Base-by-base conservation (phyloP, 2,888 invertebrate species). In the Eupithecia vulgata region DNA sequence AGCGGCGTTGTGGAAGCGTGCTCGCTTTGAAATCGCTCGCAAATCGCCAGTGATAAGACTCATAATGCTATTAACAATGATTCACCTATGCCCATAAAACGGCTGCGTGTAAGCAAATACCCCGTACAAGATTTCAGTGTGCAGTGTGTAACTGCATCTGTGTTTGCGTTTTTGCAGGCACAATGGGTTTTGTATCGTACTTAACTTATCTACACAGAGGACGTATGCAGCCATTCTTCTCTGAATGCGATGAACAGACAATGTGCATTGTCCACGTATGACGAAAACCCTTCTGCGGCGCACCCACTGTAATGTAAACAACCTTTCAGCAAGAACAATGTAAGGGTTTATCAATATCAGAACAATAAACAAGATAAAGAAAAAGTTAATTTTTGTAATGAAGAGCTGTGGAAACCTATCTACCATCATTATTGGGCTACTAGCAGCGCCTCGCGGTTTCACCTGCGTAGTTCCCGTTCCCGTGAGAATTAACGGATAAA, bases 201-300 rank as follows among this genome's bases (percentile, higher is more conserved):
- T 30, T 30, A 84, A 83, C 82, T 81, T 82, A 83, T 83, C 80
- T 82, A 77, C 78, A 76, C 76, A 62, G 35, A 30, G 40, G 37
- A 45, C 79, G 86, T 85, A 82, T 84, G 84, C 81, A 83, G 81
- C 85, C 87, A 89, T 91, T 91, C 87, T 91, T 88, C 83, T 86
- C 81, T 87, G 87, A 85, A 89, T 83, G 82, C 83, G 82, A 82
- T 81, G 81, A 83, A 84, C 83, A 88, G 80, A 88, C 93, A 94
- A 91, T 93, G 88, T 88, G 84, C 89, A 93, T 93, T 93, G 92
- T 93, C 81, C 79, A 83, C 82, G 80, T 84, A 84, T 72, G 79
- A 74, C 73, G 79, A 92, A 86, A 88, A 91, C 88, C 76, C 73
- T 78, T 75, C 68, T 72, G 64, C 68, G 72, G 45, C 62, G 65